Percentiles rank a stretch among this genome's conserved stretches.
These are phyloP conservation scores for Zoanthus gigantus DNA, from an alignment of 92 coral and sea anemone genomes.

Conservation along the genomic window DNA sequence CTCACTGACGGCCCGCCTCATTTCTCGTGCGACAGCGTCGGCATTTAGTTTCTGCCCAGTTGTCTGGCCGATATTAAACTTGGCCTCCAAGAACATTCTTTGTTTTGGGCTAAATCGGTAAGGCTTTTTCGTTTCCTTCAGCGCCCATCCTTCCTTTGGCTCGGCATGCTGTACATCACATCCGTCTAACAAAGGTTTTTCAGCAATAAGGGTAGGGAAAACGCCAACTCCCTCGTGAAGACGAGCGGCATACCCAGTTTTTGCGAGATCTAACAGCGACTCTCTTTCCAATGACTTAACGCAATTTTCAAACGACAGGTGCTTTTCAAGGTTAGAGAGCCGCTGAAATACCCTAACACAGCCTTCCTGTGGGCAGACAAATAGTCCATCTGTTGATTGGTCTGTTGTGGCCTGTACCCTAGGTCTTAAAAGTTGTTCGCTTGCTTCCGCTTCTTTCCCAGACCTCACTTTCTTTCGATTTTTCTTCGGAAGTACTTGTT, in stretches of 20 bases:
- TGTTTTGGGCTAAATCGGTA: background rate
- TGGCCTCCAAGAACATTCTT: too few species aligned
- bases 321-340: slow-evolving; percentile 54
- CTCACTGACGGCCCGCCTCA: background rate
- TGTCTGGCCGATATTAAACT: too few species aligned
- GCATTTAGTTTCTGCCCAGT: too few species aligned
- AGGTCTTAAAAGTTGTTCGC: background rate
- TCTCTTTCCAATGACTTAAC: slow-evolving; percentile 36
- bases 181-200: background rate
- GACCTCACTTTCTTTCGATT: slow-evolving; percentile 31
- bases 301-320: slow-evolving; percentile 59
- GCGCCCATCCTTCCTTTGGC: background rate
- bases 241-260: slow-evolving; percentile 50
- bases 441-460: background rate
- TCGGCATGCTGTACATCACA: background rate
- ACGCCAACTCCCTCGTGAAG: slow-evolving; percentile 59
- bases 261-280: slow-evolving; percentile 63
- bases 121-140: background rate
- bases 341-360: slow-evolving; percentile 61
- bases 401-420: background rate
- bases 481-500: slow-evolving; percentile 22
- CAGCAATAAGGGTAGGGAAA: slow-evolving; percentile 46
- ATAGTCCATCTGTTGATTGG: slow-evolving; percentile 12
- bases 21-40: too few species aligned
- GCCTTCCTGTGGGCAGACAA: slow-evolving; percentile 65